phyloP scores from a whole-genome alignment of 2,797 vertebrate genomes.

The Muraenolepis orangiensis region DNA sequence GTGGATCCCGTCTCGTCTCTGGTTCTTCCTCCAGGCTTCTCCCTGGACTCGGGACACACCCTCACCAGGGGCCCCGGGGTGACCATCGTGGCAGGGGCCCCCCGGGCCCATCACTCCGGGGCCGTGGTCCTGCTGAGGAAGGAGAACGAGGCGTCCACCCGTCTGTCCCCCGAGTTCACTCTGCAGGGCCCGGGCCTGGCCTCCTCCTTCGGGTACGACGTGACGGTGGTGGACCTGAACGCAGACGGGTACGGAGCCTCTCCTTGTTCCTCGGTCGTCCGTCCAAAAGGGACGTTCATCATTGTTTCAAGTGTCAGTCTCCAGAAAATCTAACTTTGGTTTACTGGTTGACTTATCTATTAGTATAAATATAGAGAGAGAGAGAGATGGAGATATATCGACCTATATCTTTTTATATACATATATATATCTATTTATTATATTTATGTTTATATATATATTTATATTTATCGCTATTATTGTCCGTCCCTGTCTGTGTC shows the following conservation, averaged over 20 bases:
- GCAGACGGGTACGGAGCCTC: slow-evolving; percentile 79
- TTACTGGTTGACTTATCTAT: too few species aligned
- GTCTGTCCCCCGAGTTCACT: slow-evolving; percentile 73
- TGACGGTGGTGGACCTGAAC: slow-evolving; percentile 93
- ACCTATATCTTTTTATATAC: too few species aligned
- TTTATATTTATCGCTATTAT: too few species aligned
- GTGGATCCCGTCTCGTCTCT: neutral
- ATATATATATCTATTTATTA: too few species aligned
- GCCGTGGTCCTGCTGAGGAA: slow-evolving; percentile 87
- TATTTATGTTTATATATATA: too few species aligned
- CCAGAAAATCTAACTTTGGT: too few species aligned
- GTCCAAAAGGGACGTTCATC: neutral
- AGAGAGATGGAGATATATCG: too few species aligned
- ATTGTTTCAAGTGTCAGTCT: neutral
- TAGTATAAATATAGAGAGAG: too few species aligned
- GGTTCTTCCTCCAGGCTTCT: slow-evolving; percentile 81
- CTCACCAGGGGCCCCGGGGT: slow-evolving; percentile 78
- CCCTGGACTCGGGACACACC: slow-evolving; percentile 88
- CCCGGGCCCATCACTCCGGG: slow-evolving; percentile 91
- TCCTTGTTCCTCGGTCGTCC: too few species aligned
- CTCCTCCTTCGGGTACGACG: slow-evolving; percentile 95
- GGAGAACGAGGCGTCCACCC: slow-evolving; percentile 59
- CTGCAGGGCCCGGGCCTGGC: slow-evolving; percentile 89
- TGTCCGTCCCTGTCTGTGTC: too few species aligned
- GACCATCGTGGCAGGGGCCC: slow-evolving; percentile 93